phyloP scores from a whole-genome alignment of 2,888 invertebrate species.

The Marronus borbonicus region DNA sequence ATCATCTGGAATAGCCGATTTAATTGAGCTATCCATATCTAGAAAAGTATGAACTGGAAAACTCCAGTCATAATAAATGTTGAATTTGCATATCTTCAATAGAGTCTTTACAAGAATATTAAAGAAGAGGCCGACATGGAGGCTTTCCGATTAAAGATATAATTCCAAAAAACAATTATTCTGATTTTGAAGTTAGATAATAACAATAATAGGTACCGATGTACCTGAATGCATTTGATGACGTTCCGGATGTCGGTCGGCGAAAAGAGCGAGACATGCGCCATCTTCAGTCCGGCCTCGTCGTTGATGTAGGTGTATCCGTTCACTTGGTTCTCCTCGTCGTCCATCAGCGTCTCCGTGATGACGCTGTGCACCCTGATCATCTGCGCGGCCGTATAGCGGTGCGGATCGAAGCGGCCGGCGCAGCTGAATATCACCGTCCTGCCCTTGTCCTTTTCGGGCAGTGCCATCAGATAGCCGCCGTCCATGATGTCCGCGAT shows the following conservation, averaged over 20 bases:
- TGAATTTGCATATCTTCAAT: no score
- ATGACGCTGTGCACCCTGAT: constrained; percentile 88
- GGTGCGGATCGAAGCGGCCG: constrained; percentile 73
- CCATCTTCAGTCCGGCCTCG: constrained; percentile 87
- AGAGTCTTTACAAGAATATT: no score
- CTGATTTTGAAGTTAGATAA: no score
- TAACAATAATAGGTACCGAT: no score
- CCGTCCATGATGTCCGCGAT: constrained; percentile 86
- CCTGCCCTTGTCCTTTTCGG: constrained; percentile 84
- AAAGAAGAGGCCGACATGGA: no score
- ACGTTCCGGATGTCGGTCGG: constrained; percentile 84
- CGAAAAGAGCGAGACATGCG: constrained; percentile 87
- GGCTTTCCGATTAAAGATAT: no score
- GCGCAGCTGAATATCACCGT: constrained; percentile 86
- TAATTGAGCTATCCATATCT: no score
- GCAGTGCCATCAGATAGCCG: constrained; percentile 84
- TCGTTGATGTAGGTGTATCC: constrained; percentile 90
- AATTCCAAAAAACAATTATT: no score
- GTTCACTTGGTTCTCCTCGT: constrained; percentile 86
- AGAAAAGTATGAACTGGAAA: no score
- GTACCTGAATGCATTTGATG: constrained; percentile 84
- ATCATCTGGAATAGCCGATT: no score
- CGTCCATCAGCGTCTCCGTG: constrained; percentile 88
- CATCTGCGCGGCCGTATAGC: constrained; percentile 84
- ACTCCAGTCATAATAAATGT: no score